Evolutionary conservation across 2,113 vertebrate species (phyloP), one percentile per base, ranked within the genome.

Genomic region (Micronisus gabar): DNA sequence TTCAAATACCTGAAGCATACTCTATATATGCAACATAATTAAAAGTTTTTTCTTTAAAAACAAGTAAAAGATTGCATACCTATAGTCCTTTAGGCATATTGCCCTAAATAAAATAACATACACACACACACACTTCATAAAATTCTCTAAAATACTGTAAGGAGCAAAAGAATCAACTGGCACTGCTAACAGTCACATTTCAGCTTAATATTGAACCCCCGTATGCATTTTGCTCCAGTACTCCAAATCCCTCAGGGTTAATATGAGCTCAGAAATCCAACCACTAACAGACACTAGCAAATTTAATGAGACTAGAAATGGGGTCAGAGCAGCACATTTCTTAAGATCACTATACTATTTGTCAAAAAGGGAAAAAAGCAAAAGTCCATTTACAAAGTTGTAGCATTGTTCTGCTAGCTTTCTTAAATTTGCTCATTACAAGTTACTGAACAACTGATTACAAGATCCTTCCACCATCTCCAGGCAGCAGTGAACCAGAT

Each of bases 231-330:
- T n/a, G 30, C 58, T 89, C 58, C 47, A 73, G 43, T 84, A 76
- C 26, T 78, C 48, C 63, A 93, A 90, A 79, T 88, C 86, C 89
- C 86, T 63, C 67, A 48, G 89, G 89, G 66, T 65, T 97, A 91
- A 82, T 59, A 72, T 11, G 23, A 95, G 27, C 78, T 91, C 81
- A 85, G 88, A 94, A 94, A 95, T 53, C 36, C 32, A 14, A 34
- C 48, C 50, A 56, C 71, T 73, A 84, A 66, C 83, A 96, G 91
- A 82, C 29, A 87, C 4, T 4, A 91, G 41, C 32, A 80, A 95
- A 93, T 97, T 94, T 96, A 97, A 95, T 93, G 95, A 94, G 95
- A 81, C 80, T 78, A 91, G 81, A 94, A 97, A 93, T 63, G 79
- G 30, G 78, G 87, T 93, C 93, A 90, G 87, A 94, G 11, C 43